A percentile compares a stretch with the other conserved stretches of the same genome.
Conservation (phyloP, 1,140 invertebrate genomes). For the Apis mellifera region Amel_HAv3.1 CM009931.2:22351001-22351500, state of each 20-base stretch:
- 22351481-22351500: too few species aligned
- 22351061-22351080: background rate
- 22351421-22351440: background rate
- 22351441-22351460: background rate
- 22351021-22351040: too few species aligned
- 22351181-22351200: constrained; percentile 50
- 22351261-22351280: constrained; percentile 28
- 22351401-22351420: constrained; percentile 22
- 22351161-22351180: constrained; percentile 25
- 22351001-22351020: too few species aligned
- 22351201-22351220: constrained; percentile 68
- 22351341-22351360: constrained; percentile 19
- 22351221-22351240: constrained; percentile 71
- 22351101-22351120: constrained; percentile 49
- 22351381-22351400: constrained; percentile 18
- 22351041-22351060: too few species aligned
- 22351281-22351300: constrained; percentile 56
- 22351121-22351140: constrained; percentile 55
- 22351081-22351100: background rate
- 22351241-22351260: constrained; percentile 57
- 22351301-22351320: constrained; percentile 64
- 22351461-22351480: background rate
- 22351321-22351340: constrained; percentile 58
- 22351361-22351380: constrained; percentile 49
- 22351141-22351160: constrained; percentile 42